A percentile compares a stretch with the other conserved stretches of the same genome.
These are phyloP conservation scores for Python bivittatus DNA, from an alignment of 2,113 vertebrate genomes.

Conservation along the genomic window DNA sequence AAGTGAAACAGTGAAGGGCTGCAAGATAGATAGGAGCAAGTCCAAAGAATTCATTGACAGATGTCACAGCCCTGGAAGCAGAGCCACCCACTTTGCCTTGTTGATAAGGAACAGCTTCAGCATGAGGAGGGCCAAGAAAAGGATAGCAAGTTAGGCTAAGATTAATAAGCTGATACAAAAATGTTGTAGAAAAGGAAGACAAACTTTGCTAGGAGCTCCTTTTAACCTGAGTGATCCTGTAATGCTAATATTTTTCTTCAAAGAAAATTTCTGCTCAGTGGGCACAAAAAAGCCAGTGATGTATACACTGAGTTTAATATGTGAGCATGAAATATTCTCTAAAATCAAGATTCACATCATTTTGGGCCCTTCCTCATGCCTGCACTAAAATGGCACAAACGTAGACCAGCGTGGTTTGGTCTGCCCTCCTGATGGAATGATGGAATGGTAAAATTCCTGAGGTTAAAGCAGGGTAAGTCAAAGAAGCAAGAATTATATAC, in stretches of 20 bases:
- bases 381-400: not conserved
- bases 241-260: not conserved
- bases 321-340: not conserved
- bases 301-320: not conserved
- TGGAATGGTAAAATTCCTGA: not conserved
- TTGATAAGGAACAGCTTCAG: conserved; percentile 20
- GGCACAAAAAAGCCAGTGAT: not conserved
- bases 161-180: not conserved
- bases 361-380: not conserved
- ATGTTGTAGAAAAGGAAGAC: not conserved
- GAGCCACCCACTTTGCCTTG: conserved; percentile 14
- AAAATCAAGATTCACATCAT: not conserved
- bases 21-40: conserved; percentile 22
- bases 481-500: not conserved
- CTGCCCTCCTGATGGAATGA: not conserved
- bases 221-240: not conserved
- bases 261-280: not conserved
- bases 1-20: conserved; percentile 22
- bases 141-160: not conserved
- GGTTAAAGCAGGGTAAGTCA: not conserved
- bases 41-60: conserved; percentile 3
- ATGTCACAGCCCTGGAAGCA: conserved; percentile 8
- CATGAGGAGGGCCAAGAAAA: not conserved
- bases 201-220: not conserved
- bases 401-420: not conserved